A percentile compares a stretch with the other conserved stretches of the same genome.
Conservation (phyloP, 2,797 vertebrate species). For the Prionace glauca region DNA sequence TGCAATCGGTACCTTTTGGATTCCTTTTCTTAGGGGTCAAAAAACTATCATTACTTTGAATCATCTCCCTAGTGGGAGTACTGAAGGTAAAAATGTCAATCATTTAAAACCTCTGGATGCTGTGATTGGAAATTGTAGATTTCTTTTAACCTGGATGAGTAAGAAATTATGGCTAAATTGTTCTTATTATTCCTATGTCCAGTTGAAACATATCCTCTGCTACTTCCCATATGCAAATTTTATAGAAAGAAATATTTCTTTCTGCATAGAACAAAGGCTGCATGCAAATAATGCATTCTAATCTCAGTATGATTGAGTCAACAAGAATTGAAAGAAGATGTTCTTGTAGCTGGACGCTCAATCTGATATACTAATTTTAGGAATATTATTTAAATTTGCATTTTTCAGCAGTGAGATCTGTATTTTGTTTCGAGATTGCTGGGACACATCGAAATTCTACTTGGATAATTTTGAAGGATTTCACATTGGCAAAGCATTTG, state of each 20-base stretch:
- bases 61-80: neutral
- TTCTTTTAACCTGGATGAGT: neutral
- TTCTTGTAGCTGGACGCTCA: neutral
- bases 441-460: neutral
- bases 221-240: neutral
- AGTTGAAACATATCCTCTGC: neutral
- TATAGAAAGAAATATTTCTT: neutral
- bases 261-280: neutral
- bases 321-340: neutral
- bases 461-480: neutral
- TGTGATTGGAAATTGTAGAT: neutral
- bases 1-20: neutral
- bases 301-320: neutral
- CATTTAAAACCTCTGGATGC: neutral
- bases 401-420: neutral
- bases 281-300: neutral
- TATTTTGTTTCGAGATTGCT: neutral
- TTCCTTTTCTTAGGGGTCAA: neutral
- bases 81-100: neutral
- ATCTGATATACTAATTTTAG: neutral
- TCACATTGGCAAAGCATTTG: neutral
- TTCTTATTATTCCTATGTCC: neutral
- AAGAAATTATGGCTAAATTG: neutral
- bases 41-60: neutral
- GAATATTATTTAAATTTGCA: neutral